phyloP scores from a whole-genome alignment of 2,888 invertebrate genomes.

The Scaptodrosophila latifasciaeformis region DNA sequence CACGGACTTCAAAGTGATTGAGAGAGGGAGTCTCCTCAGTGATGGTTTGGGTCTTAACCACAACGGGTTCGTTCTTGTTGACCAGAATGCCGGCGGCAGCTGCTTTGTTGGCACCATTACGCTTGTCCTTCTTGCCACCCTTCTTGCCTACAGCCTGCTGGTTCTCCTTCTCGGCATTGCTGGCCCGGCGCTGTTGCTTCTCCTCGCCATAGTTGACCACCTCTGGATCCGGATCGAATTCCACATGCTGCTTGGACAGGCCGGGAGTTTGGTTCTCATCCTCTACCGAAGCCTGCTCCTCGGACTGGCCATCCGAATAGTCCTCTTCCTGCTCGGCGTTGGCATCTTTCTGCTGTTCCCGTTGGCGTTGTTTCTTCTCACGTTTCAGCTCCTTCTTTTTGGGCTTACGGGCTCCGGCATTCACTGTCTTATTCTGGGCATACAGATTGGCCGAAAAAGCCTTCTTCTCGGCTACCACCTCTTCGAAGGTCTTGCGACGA shows the following conservation, averaged over 20 bases:
- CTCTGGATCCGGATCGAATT: slow-evolving; percentile 73
- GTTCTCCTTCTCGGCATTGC: slow-evolving; percentile 68
- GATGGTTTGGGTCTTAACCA: slow-evolving; percentile 50
- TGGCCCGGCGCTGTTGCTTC: slow-evolving; percentile 43
- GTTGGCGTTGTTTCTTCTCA: slow-evolving; percentile 69
- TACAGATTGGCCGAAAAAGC: slow-evolving; percentile 73
- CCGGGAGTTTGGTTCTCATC: slow-evolving; percentile 57
- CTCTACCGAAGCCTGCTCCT: slow-evolving; percentile 62
- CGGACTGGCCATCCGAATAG: slow-evolving; percentile 67
- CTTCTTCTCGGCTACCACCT: slow-evolving; percentile 74
- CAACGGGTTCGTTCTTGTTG: slow-evolving; percentile 70
- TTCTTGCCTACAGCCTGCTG: slow-evolving; percentile 34
- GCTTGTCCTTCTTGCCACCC: slow-evolving; percentile 67
- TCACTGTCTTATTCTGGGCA: slow-evolving; percentile 63
- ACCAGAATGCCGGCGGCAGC: slow-evolving; percentile 69
- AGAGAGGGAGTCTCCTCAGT: slow-evolving; percentile 62
- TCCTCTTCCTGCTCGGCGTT: slow-evolving; percentile 57
- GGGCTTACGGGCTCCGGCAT: slow-evolving; percentile 57
- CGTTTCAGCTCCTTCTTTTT: slow-evolving; percentile 72
- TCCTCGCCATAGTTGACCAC: slow-evolving; percentile 50
- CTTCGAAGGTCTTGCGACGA: slow-evolving; percentile 74
- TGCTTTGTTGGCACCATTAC: slow-evolving; percentile 48
- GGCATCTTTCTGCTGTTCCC: slow-evolving; percentile 64
- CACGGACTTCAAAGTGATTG: slow-evolving; percentile 87
- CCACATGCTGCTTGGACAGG: slow-evolving; percentile 70